These are phyloP conservation scores for Xestoiulus laeticollis DNA, from an alignment of 2,888 invertebrate genomes.

Conservation along the genomic window DNA sequence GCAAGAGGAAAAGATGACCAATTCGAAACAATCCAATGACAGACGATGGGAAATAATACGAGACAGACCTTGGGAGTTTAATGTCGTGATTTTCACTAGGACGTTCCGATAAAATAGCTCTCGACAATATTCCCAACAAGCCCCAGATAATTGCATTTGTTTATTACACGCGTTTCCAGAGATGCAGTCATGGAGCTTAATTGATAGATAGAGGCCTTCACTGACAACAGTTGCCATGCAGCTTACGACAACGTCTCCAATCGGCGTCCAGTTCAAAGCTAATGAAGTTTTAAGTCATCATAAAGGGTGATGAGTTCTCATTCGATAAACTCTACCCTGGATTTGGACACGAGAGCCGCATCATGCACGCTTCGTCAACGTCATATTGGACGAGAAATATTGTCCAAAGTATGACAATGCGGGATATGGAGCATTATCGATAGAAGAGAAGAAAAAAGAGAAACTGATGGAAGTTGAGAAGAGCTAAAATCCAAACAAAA, in stretches of 20 bases:
- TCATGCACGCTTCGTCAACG: background rate
- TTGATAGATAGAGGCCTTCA: slow-evolving; percentile 14
- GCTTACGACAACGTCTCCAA: background rate
- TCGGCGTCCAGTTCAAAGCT: background rate
- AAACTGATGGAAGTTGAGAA: background rate
- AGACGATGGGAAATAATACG: background rate
- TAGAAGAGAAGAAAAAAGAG: background rate
- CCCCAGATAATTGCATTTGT: background rate
- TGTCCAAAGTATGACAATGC: slow-evolving; percentile 9
- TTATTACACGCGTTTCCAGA: background rate
- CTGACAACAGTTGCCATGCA: background rate
- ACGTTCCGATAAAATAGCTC: background rate
- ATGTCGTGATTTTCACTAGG: background rate
- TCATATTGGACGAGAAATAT: slow-evolving; percentile 14
- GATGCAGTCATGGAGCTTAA: slow-evolving; percentile 37
- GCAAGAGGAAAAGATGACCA: slow-evolving; percentile 18
- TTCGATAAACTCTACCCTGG: background rate
- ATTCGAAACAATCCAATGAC: slow-evolving; percentile 29
- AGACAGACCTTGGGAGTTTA: slow-evolving; percentile 4
- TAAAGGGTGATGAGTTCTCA: slow-evolving; percentile 29
- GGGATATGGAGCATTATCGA: slow-evolving; percentile 6
- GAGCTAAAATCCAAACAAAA: background rate
- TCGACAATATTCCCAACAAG: background rate
- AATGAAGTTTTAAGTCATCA: slow-evolving; percentile 37
- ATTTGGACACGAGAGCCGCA: slow-evolving; percentile 18